Evolutionary conservation across 2,113 vertebrate species (phyloP).

Genomic region (Nannospalax galili): DNA sequence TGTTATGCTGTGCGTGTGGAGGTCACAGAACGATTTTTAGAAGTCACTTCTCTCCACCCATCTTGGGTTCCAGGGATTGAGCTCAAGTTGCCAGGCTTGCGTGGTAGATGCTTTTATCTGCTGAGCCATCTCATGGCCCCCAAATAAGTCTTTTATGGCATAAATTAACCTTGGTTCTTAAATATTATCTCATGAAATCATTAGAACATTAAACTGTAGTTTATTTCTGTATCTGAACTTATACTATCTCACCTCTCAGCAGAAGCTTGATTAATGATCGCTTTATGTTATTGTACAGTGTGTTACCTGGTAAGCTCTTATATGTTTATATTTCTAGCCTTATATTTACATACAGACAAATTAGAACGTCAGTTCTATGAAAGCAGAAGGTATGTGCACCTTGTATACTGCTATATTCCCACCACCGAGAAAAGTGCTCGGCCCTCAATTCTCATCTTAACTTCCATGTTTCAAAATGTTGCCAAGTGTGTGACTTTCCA

Average conservation of each 20-base stretch:
- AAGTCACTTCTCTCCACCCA: too few relatives aligned
- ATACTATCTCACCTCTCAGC: neutral
- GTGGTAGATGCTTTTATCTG: neutral
- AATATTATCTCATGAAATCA: constrained; percentile 16
- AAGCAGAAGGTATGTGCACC: neutral
- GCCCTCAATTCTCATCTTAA: neutral
- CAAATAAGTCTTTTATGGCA: constrained; percentile 18
- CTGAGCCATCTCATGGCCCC: neutral
- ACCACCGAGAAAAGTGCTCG: neutral
- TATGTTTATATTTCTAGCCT: constrained; percentile 4
- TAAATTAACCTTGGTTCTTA: constrained; percentile 15
- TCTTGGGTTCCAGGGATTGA: neutral
- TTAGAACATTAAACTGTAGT: neutral
- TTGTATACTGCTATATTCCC: neutral
- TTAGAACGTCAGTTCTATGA: neutral
- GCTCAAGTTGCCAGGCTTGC: neutral
- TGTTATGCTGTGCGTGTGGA: neutral
- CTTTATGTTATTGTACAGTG: constrained; percentile 2
- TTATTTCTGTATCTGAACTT: constrained; percentile 22
- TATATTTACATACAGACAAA: neutral
- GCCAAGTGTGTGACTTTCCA: neutral
- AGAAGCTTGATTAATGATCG: neutral
- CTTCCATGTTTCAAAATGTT: neutral
- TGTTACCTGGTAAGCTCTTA: neutral
- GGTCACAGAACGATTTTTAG: neutral